Evolutionary conservation across 2,797 vertebrate species (phyloP).

Genomic region (Oceanodroma leucorhoa): DNA sequence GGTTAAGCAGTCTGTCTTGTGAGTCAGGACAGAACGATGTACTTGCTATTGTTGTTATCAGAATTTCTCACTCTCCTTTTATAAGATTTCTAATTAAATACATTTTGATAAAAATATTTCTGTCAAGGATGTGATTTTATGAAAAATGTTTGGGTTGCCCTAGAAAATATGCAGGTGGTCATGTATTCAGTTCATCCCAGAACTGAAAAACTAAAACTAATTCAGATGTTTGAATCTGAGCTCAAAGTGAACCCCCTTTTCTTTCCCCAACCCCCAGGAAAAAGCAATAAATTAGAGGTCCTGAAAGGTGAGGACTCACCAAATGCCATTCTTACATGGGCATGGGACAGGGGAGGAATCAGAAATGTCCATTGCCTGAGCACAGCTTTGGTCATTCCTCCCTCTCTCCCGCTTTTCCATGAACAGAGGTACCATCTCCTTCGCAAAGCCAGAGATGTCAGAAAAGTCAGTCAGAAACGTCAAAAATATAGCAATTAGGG

Average conservation of each 20-base stretch:
- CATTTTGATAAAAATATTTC: background rate
- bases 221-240: background rate
- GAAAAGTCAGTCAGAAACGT: background rate
- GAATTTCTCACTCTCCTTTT: background rate
- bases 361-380: background rate
- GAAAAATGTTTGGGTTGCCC: background rate
- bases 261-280: fast-evolving
- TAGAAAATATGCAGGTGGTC: background rate
- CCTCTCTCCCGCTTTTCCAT: background rate
- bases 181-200: background rate
- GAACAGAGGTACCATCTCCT: background rate
- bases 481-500: background rate
- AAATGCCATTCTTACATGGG: background rate
- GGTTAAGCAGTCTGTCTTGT: background rate
- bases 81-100: background rate
- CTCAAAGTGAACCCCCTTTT: background rate
- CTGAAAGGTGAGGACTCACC: background rate
- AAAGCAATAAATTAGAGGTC: background rate
- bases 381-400: background rate
- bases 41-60: background rate
- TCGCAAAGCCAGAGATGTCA: background rate
- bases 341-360: background rate
- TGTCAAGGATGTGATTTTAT: background rate
- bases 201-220: background rate
- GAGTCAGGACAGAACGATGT: background rate